Base-by-base conservation (phyloP, 2,888 invertebrate species). In the Abrostola tripartita region DNA sequence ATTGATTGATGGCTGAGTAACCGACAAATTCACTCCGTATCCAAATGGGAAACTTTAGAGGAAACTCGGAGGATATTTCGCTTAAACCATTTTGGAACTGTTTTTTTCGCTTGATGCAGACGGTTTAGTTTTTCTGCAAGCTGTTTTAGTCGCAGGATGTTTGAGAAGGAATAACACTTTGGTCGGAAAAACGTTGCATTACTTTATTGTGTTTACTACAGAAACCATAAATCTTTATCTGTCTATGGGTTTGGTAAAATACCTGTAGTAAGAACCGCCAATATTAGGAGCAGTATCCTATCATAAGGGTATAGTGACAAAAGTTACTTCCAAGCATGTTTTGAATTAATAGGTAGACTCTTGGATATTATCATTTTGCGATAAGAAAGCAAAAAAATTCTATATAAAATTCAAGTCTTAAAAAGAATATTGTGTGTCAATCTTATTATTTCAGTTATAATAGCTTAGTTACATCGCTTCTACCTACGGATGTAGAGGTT, bases 1-100 rank as follows among this genome's bases (percentile, higher is more conserved):
- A 86, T 88, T 93, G 93, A 93, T 93, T 89, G 92, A 93, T 93
- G 91, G 76, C 81, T 81, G 84, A 83, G 87, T 82, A 85, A 81
- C 78, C 88, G 88, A 92, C 91, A 92, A 91, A 91, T 90, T 89
- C 87, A 89, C 84, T 90, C 77, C 83, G 79, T 82, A 76, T 78
- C 69, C 75, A 79, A 85, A 85, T 84, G 74, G 79, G 77, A 76
- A 81, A 85, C 79, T 84, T 81, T 65, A 69, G 65, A 72, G 69
- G 74, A 79, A 83, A 83, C 73, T 72, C 66, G 56, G 54, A 55
- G 70, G 71, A 66, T 69, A 65, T 75, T 79, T 81, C 74, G 73
- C 70, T 79, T 79, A 50, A 44, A 59, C 51, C 53, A 71, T 79
- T 79, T 81, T 73, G 56, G 68, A 57, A 62, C 56, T 56, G 63